Conservation (phyloP, 2,888 invertebrate species). For the Cephus nigrinus region DNA sequence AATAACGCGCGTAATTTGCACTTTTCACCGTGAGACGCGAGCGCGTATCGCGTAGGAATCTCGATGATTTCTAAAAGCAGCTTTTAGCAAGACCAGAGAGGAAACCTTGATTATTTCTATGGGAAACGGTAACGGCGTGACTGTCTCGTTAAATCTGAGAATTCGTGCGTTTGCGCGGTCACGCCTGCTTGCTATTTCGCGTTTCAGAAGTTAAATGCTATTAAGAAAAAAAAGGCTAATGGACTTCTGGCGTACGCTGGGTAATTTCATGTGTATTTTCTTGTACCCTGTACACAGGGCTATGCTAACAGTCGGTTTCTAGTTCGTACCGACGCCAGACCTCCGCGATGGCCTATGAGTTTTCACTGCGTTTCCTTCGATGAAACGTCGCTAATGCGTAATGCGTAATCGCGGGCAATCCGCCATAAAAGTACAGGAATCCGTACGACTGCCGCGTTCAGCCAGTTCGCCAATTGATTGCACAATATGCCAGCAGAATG, state of each 20-base stretch:
- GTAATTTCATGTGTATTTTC: neutral
- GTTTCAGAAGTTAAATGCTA: neutral
- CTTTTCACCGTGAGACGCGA: neutral
- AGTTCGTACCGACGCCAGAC: neutral
- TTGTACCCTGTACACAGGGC: neutral
- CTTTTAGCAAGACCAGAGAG: neutral
- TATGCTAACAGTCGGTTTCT: neutral
- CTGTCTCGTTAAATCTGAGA: neutral
- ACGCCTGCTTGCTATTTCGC: neutral
- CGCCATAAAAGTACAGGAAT: neutral
- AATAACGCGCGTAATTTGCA: neutral
- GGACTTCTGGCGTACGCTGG: neutral
- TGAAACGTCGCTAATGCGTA: neutral
- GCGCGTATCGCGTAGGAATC: neutral
- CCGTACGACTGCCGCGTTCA: neutral
- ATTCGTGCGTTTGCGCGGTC: neutral
- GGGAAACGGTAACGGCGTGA: neutral
- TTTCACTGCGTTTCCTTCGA: neutral
- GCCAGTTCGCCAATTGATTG: constrained; percentile 23
- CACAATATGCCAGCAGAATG: constrained; percentile 39
- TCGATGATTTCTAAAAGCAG: neutral
- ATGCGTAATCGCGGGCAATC: neutral
- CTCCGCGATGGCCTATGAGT: neutral
- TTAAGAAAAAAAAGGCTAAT: neutral
- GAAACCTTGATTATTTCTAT: neutral